Evolutionary conservation across 2,113 vertebrate species (phyloP).

Genomic region (Azemiops feae): DNA sequence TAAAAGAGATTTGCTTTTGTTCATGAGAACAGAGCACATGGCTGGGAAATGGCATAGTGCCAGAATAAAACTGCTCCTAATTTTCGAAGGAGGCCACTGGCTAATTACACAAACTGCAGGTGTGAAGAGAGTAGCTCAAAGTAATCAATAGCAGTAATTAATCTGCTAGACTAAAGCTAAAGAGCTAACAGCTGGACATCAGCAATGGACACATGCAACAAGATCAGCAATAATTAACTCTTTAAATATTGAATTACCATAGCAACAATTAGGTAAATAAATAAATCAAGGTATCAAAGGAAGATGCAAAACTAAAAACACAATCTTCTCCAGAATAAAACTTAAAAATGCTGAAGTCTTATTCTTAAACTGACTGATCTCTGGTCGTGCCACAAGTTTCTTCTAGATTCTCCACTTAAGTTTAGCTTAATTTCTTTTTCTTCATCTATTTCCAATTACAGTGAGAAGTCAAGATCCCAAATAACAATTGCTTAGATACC

Average conservation of each 20-base stretch:
- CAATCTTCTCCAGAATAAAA: conserved; percentile 70
- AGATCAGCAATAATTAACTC: conserved; percentile 87
- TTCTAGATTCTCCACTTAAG: conserved; percentile 49
- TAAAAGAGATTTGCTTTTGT: conserved; percentile 81
- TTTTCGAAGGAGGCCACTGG: conserved; percentile 81
- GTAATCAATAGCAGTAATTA: conserved; percentile 90
- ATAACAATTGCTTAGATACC: background rate
- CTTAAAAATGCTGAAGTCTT: conserved; percentile 70
- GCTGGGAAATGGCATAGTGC: conserved; percentile 79
- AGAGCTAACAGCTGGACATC: conserved; percentile 88
- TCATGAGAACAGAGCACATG: conserved; percentile 72
- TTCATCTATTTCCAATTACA: conserved; percentile 30
- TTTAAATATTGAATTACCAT: conserved; percentile 88
- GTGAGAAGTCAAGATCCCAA: background rate
- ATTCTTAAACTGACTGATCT: conserved; percentile 60
- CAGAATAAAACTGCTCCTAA: conserved; percentile 83
- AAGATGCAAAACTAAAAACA: conserved; percentile 72
- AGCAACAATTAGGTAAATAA: conserved; percentile 83
- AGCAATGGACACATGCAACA: conserved; percentile 86
- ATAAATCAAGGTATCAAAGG: conserved; percentile 73
- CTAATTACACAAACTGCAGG: conserved; percentile 86
- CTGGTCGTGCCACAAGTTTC: conserved; percentile 38
- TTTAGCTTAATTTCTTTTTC: conserved; percentile 38
- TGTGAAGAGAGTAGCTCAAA: conserved; percentile 84
- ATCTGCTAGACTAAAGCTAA: conserved; percentile 86